Base-by-base conservation (phyloP, 2,797 vertebrate genomes). In the Onychomys arenicola region DNA sequence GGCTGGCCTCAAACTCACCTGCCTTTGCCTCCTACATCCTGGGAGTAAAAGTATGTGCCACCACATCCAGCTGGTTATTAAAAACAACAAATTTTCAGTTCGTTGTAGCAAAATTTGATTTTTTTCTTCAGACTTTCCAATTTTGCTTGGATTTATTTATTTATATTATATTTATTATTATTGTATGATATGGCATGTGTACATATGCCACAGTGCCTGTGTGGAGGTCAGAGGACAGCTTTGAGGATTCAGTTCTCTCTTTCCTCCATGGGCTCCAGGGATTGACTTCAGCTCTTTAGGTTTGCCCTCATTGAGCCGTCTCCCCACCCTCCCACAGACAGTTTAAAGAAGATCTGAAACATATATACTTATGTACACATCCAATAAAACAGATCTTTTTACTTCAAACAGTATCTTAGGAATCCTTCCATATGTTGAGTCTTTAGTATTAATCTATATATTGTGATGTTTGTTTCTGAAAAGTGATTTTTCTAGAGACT, bases 101-200 rank as follows among this genome's bases (percentile, higher is more conserved):
- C 34, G 73, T 84, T 9, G n/a, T 77, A 90, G 59, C 46, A 95
- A 73, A 95, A 37, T 32, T 88, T 91, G 16, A 76, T 69, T 91
- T 63, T 89, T 59, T 75, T 93, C 37, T 96, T 90, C 1, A 92
- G 89, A 91, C 63, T 93, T 94, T 85, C 57, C 96, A 49, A 89
- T 57, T 57, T 95, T 93, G 32, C 21, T 19, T 75, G 2, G n/a
- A 90, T 46, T 29, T 90, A 19, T 95, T 76, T 94, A 71, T 84
- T 10, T 40, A 43, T 61, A 34, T 49, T 67, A 40, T 29, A 23
- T 67, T 85, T 67, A 7, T 13, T 69, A 52, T 49, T 49, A 14
- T 34, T 65, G 16, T 85, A 67, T 65, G 32, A 43, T 13, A 34
- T 81, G n/a, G 21, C n/a, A 8, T 43, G 37, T 61, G 14, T 7